These are phyloP conservation scores for Monarcha castaneiventris DNA, from an alignment of 2,113 vertebrate genomes.

Conservation along the genomic window DNA sequence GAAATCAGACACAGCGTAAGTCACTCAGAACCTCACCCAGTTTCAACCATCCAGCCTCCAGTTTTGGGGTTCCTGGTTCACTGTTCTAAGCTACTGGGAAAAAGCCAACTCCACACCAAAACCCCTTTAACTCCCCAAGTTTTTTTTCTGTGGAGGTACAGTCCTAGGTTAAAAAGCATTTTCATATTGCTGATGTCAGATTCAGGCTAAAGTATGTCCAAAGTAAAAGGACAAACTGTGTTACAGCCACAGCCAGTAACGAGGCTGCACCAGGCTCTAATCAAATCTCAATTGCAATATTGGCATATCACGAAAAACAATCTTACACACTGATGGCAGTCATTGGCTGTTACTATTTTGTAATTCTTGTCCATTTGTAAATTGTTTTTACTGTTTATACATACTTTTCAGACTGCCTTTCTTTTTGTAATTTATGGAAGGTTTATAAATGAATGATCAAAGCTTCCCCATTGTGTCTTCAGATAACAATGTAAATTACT, in stretches of 20 bases:
- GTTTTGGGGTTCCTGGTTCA: not conserved
- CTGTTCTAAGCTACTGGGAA: not conserved
- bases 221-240: not conserved
- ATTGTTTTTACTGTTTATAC: conserved; percentile 99
- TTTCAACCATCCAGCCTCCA: not conserved
- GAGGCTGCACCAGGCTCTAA: not conserved
- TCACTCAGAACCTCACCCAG: not conserved
- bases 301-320: conserved; percentile 21
- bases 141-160: not conserved
- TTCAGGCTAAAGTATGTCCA: not conserved
- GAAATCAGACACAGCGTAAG: not conserved
- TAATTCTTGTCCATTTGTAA: conserved; percentile 98
- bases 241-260: not conserved
- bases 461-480: conserved; percentile 94
- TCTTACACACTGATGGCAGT: conserved; percentile 45
- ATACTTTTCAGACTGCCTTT: conserved; percentile 99
- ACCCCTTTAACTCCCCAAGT: not conserved
- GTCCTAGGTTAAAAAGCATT: not conserved
- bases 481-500: conserved; percentile 84
- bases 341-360: conserved; percentile 86
- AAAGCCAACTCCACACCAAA: not conserved
- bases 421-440: conserved; percentile 90
- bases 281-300: not conserved
- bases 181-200: not conserved
- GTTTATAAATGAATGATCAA: conserved; percentile 83